Base-by-base conservation (phyloP, 2,888 invertebrate genomes). In the Pseudococcus jackbeardsleyi region DNA sequence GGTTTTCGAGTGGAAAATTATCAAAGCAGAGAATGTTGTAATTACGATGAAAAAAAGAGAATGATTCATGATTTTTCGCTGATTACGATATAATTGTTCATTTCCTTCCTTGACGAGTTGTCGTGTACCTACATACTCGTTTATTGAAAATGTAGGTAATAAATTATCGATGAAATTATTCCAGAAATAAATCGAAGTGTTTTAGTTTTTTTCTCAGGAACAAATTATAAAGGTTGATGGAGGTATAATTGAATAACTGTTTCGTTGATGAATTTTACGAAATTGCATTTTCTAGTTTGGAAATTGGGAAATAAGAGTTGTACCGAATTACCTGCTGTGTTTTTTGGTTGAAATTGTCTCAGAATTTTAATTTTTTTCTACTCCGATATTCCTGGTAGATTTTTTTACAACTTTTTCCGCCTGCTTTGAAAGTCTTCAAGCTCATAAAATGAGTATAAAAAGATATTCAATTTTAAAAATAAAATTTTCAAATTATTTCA, bases 31-130 rank as follows among this genome's bases (percentile, higher is more conserved):
- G 22, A 64, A 64, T 64, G 64, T 64, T 64, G 64, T 22, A 64
- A 64, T 64, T 64, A 9, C 22, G 64, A 64, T 64, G 9, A 9
- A 64, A 64, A 64, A 64, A 64, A 59, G n/a, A 64, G 64, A 64
- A 64, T 64, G 64, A 64, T 64, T 64, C 64, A 64, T 64, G 64
- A 64, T 22, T 64, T 64, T 64, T 64, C 9, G 22, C 64, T 64
- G 64, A 22, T 64, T 19, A 64, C 64, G 64, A 64, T 22, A 64
- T 64, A 64, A 64, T 64, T 64, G 22, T 22, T 8, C 64, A 22
- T 64, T 64, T 64, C 64, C 64, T 64, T 64, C 64, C 22, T 64
- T 2, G 64, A 64, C 64, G 22, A 22, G 64, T 64, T 64, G 64
- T 64, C 64, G 7, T 7, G 7, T 59, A 59, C n/a, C 19, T 64